Base-by-base conservation (phyloP, 1,140 invertebrate species). In the Octopus sinensis region DNA sequence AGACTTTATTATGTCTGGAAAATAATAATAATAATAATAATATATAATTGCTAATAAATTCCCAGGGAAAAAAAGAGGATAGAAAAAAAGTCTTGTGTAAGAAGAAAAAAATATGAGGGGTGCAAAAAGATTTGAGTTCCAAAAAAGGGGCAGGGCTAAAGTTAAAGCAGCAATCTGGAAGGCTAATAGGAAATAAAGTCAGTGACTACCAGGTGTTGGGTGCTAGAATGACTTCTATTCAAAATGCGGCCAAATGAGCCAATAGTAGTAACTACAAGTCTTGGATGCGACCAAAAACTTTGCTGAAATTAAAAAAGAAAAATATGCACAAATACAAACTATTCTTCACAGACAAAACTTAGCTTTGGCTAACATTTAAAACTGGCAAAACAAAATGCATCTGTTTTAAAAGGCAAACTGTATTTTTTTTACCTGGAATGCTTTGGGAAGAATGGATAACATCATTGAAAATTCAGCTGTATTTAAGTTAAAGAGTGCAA, bases 401-500 rank as follows among this genome's bases (percentile, higher is more conserved):
- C 30, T 7, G 9, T 4, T 73, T 73, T 73, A 73, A 73, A n/a
- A 23, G 68, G 4, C 17, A 73, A 62, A 73, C 17, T 73, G 30
- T 73, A 12, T n/a, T 5, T 30, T 17, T 79, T 82, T 80, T 85
- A 90, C 90, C 90, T 94, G 94, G 89, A 95, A 95, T 81, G 94
- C 94, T 88, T 95, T 94, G 23, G 96, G 95, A 81, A 98, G 91
- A 81, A 94, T 94, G 68, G 94, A 93, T 84, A 98, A 91, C 82
- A 97, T 92, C 88, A 95, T 93, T 12, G 96, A 97, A 82, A 96
- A 94, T 90, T 96, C 95, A 4, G 96, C 93, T 71, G 95, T 94
- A 91, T 97, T 96, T 81, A 96, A 93, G 92, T 97, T 96, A 90
- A 97, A 98, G 52, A 98, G 92, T 6, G 95, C 94, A 76, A 96